Conservation (phyloP, 2,797 vertebrate species). For the Pteropus rufus region DNA sequence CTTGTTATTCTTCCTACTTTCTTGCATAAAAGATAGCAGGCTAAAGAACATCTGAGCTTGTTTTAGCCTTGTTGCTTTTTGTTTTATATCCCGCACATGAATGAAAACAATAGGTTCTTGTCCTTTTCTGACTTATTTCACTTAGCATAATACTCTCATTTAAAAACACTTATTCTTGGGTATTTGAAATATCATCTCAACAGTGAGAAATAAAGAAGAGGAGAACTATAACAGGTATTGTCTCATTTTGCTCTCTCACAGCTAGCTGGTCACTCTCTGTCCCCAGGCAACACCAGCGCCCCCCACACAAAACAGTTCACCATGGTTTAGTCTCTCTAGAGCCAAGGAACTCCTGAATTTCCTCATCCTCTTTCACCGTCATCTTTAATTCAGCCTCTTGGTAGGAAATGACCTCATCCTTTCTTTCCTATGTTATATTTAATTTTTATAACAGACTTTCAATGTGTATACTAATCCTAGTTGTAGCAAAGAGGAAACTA, state of each 20-base stretch:
- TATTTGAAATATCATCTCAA: neutral
- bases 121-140: neutral
- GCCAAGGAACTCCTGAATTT: neutral
- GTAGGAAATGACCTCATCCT: neutral
- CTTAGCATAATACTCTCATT: neutral
- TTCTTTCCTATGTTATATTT: neutral
- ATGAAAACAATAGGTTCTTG: neutral
- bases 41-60: neutral
- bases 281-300: neutral
- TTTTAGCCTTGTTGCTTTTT: neutral
- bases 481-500: neutral
- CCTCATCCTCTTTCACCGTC: neutral
- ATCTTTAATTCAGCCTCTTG: neutral
- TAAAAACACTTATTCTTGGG: neutral
- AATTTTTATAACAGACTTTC: neutral
- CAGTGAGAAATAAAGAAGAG: neutral
- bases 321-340: neutral
- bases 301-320: neutral
- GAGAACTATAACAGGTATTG: neutral
- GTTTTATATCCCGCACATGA: neutral
- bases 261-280: neutral
- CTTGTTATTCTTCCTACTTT: neutral
- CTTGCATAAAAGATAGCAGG: neutral
- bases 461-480: neutral
- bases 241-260: neutral